phyloP scores from a whole-genome alignment of 2,797 vertebrate species.

The Sphenodon punctatus region DNA sequence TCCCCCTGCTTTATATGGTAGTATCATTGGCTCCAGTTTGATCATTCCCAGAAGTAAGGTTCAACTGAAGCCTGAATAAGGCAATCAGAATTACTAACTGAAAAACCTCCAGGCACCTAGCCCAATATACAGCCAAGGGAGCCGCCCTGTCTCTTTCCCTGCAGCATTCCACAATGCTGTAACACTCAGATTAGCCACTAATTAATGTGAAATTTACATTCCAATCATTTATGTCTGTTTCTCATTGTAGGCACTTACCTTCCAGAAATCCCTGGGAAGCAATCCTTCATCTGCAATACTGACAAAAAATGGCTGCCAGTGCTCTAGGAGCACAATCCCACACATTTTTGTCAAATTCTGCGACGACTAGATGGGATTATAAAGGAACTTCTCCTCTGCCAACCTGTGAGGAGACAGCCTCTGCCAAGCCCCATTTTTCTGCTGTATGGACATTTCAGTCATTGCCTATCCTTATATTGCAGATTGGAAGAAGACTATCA shows the following conservation, averaged over 20 bases:
- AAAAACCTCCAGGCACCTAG: neutral
- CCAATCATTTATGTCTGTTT: neutral
- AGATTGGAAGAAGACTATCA: neutral
- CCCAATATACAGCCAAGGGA: neutral
- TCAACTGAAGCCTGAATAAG: conserved; percentile 50
- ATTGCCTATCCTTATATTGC: rapidly evolving
- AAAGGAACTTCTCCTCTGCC: neutral
- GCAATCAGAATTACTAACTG: neutral
- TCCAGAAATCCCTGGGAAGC: conserved; percentile 66
- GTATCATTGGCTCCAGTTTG: neutral
- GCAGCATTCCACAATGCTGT: conserved; percentile 18
- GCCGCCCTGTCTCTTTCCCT: neutral
- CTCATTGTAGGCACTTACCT: conserved; percentile 73
- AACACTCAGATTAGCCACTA: conserved; percentile 39
- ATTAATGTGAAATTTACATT: rapidly evolving
- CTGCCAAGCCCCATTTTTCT: rapidly evolving
- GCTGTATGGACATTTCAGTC: neutral
- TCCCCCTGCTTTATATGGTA: no score
- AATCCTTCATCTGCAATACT: conserved; percentile 77
- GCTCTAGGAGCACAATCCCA: neutral
- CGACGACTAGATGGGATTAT: neutral
- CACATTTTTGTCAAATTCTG: neutral
- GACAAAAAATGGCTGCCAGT: conserved; percentile 73
- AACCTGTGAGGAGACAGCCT: rapidly evolving
- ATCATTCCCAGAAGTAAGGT: no score